Percentiles rank a stretch among this genome's conserved stretches.
Conservation (phyloP, 2,113 vertebrate species). For the Atlantisia rogersi region DNA sequence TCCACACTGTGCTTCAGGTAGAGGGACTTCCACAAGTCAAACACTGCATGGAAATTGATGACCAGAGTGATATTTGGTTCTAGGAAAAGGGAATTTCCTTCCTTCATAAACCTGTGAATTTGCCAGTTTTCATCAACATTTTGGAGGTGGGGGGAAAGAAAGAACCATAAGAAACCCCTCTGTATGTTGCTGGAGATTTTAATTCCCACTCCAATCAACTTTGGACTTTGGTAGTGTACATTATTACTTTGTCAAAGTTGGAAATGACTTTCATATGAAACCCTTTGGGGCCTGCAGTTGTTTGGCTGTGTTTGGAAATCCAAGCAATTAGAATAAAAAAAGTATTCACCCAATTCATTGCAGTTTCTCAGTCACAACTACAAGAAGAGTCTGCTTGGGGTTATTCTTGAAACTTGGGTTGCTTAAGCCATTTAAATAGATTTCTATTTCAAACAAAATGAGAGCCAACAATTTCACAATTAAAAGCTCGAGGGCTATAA, state of each 20-base stretch:
- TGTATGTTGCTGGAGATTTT: background rate
- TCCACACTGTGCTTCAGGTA: background rate
- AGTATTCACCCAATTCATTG: background rate
- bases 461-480: constrained; percentile 68
- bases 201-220: background rate
- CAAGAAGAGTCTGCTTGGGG: background rate
- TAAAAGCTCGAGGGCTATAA: constrained; percentile 59
- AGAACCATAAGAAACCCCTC: background rate
- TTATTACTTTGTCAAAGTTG: background rate
- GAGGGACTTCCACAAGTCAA: background rate
- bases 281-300: background rate
- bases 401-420: constrained; percentile 57
- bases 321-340: background rate
- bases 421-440: constrained; percentile 60
- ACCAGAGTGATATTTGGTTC: background rate
- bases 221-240: background rate
- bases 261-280: background rate
- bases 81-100: background rate
- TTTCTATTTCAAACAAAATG: constrained; percentile 61
- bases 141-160: background rate
- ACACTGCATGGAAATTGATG: background rate
- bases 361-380: constrained; percentile 10
- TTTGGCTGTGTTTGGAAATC: background rate
- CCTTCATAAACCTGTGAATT: background rate
- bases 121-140: background rate